Base-by-base conservation (phyloP, 2,888 invertebrate genomes). In the Anticlea derivata region DNA sequence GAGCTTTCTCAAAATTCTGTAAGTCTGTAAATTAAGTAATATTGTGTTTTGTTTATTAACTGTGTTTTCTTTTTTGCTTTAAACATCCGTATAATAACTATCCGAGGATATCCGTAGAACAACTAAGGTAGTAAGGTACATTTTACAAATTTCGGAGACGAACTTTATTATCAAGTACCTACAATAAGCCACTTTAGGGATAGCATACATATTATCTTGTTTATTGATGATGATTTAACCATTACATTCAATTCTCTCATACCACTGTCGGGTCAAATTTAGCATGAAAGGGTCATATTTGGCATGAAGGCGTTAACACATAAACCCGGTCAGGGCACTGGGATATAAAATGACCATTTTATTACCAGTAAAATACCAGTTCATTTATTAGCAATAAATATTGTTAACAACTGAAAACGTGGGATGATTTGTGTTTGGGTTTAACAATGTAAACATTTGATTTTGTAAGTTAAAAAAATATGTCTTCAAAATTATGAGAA, bases 361-460 rank as follows among this genome's bases (percentile, higher is more conserved):
- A 61, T 34, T 55, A 53, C 30, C 68, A 67, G 76, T 71, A 76
- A 79, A 65, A 72, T 69, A 70, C 70, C 66, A 67, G 61, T 64
- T 50, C 51, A 53, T 63, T 64, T 65, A 65, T 75, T 59, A 65
- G 68, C 60, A 69, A 73, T 73, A 77, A 85, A 86, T 86, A 86
- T 79, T 69, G 70, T 55, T 66, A 71, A 76, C 75, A 78, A 86
- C 86, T 82, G 81, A 82, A 74, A 17, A 17, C 17, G 17, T 17
- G 63, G 66, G 66, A 72, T 70, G 40, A 38, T 47, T 41, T 41
- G 37, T 47, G 30, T 24, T 12, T 27, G n/a, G 7, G 11, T 8
- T 8, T 31, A 29, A 52, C 51, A 47, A 35, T 41, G 46, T 51
- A 17, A 31, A 34, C 33, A 39, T 50, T 41, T 46, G 40, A 23